Evolutionary conservation across 2,113 vertebrate species (phyloP), one percentile per base, ranked within the genome.

Genomic region (Sigmodon hispidus): DNA sequence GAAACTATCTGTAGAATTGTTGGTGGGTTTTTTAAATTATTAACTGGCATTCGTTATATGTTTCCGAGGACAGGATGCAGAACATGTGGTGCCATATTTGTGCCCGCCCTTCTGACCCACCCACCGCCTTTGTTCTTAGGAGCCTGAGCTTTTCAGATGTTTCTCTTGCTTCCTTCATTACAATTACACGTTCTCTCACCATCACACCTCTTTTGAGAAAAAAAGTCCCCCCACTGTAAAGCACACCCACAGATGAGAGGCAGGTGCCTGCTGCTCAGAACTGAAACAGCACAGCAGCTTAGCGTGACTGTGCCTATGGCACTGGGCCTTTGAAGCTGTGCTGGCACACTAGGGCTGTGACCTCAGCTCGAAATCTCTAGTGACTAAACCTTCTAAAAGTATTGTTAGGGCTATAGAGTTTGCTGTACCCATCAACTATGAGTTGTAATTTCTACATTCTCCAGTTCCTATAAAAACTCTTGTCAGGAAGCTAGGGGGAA

Each of bases 261-360:
- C 12, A 31, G 40, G 45, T n/a, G 3, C n/a, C 48, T 45, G 31
- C 22, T 55, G 61, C 48, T 72, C 45, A 63, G 13, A 57, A 40
- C 57, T 29, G 40, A 22, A 2, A 5, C 48, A 34, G 0, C 87
- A n/a, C 13, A 26, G 7, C 16, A 59, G 31, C 40, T n/a, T 21
- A 2, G 40, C n/a, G 13, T 15, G 45, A 29, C 31, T 0, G 40
- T 57, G 21, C 0, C 4, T 5, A 4, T 34, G 45, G 63, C 0
- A 10, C 26, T 11, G 0, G 7, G 40, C 17, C 11, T 16, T 7
- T 34, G 40, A 59, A 52, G 26, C 45, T 10, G 1, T 36, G 3
- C 24, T 31, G 1, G 6, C 12, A n/a, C 36, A 16, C 5, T 15
- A 13, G 13, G 63, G 72, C 77, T 45, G 19, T 11, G 45, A 36